Evolutionary conservation across 2,797 vertebrate genomes (phyloP), one percentile per base, ranked within the genome.

Genomic region (Platalea minor): DNA sequence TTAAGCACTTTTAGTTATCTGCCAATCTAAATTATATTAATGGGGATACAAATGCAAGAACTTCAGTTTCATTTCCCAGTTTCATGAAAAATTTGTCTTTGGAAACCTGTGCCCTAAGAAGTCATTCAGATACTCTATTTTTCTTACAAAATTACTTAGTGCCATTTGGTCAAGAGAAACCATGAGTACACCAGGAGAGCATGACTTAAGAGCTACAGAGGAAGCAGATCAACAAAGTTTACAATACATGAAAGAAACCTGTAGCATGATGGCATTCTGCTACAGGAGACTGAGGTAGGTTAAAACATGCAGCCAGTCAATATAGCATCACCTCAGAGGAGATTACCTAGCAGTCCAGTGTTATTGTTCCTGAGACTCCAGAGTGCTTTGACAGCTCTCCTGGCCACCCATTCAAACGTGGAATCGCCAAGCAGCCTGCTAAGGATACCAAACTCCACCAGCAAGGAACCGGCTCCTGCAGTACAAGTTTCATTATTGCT

Each of bases 371-470:
- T 98, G 65, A 99, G 98, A 92, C 95, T 99, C 99, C 99, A 99
- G 53, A 99, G 98, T 5, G 99, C 99, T 97, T 98, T 98, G 84
- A 99, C 99, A 1, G 99, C 99, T 82, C 99, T 98, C 35, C 99
- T 98, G 72, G 99, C 99, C 46, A 99, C 99, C 99, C 99, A 99
- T 25, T 99, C 99, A 54, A 99, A 99, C 0, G 99, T 99, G 53
- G 99, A 99, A 93, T 99, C 99, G 0, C 99, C 99, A 5, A 99
- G 98, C 91, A 99, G 98, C 43, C 99, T 98, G 96, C 99, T 99
- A 69, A 99, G 98, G 95, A 99, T 99, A 19, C 99, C 99, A 93
- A 99, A 99, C 94, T 99, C 99, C 97, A 99, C 99, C 93, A 99
- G 98, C 75, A 99, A 96, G 50, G 99, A 99, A 0, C 99, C 99